phyloP scores from a whole-genome alignment of 2,888 invertebrate species.

The Anoncus sp. region DNA sequence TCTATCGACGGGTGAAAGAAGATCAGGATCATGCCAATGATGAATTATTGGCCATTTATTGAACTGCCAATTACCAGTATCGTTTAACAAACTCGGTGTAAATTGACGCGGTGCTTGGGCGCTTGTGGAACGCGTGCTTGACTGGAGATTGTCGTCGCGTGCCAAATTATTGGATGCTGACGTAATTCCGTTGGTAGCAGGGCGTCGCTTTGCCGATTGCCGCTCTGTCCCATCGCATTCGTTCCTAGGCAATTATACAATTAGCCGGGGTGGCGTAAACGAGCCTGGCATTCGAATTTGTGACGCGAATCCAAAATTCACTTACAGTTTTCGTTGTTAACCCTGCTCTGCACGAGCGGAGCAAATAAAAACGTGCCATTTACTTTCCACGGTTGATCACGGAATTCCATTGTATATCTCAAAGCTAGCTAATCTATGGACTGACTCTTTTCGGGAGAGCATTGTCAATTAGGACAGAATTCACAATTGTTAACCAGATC shows the following conservation, averaged over 20 bases:
- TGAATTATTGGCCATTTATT: constrained; percentile 31
- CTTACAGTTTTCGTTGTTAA: constrained; percentile 35
- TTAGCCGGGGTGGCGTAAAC: constrained; percentile 68
- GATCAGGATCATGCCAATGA: constrained; percentile 20
- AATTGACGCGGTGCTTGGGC: constrained; percentile 28
- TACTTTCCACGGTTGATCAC: background rate
- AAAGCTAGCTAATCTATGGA: no score
- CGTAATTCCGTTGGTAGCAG: constrained; percentile 72
- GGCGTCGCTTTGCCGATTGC: constrained; percentile 63
- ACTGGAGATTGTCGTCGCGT: constrained; percentile 80
- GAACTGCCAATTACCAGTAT: constrained; percentile 32
- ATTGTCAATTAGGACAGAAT: no score
- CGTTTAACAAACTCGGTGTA: constrained; percentile 22
- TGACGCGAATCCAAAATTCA: constrained; percentile 71
- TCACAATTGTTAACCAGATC: no score
- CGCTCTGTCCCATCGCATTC: constrained; percentile 70
- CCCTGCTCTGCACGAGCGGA: background rate
- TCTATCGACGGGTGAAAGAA: background rate
- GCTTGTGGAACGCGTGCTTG: constrained; percentile 8
- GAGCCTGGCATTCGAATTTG: constrained; percentile 60
- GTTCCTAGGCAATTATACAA: constrained; percentile 79
- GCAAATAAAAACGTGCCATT: background rate
- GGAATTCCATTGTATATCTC: no score
- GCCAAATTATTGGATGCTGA: constrained; percentile 82
- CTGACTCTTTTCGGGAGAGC: no score